Conservation (phyloP, 2,888 invertebrate genomes). For the Zaprionus lineosus region DNA sequence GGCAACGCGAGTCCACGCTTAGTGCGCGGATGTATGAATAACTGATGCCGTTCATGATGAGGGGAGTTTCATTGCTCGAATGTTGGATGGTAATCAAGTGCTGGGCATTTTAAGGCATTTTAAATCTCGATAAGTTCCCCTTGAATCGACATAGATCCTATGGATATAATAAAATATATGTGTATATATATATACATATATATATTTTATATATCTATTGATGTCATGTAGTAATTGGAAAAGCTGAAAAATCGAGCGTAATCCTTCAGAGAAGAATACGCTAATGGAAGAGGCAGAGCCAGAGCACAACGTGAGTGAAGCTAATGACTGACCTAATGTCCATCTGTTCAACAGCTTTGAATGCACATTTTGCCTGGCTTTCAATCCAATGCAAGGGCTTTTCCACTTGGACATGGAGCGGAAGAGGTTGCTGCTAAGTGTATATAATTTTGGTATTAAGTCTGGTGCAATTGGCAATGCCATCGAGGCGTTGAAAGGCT, state of each 20-base stretch:
- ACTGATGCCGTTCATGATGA: conserved; percentile 61
- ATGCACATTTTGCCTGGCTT: conserved; percentile 55
- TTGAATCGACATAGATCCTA: too few relatives aligned
- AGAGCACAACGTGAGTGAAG: conserved; percentile 26
- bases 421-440: conserved; percentile 46
- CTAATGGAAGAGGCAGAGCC: conserved; percentile 18
- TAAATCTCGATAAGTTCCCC: too few relatives aligned
- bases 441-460: conserved; percentile 69
- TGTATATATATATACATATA: too few relatives aligned
- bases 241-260: too few relatives aligned
- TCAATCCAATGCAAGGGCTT: conserved; percentile 57
- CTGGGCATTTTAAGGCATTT: too few relatives aligned
- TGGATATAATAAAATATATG: too few relatives aligned
- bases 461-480: conserved; percentile 70
- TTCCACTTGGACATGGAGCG: conserved; percentile 18
- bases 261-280: too few relatives aligned
- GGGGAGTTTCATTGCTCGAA: conserved; percentile 51
- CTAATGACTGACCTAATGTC: conserved; percentile 51
- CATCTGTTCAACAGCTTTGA: conserved; percentile 37
- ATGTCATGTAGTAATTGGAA: too few relatives aligned
- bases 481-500: conserved; percentile 80
- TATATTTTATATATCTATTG: too few relatives aligned
- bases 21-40: conserved; percentile 52
- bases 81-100: too few relatives aligned
- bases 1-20: conserved; percentile 10